phyloP scores from a whole-genome alignment of 1,140 invertebrate genomes.

The Aphis craccivora region DNA sequence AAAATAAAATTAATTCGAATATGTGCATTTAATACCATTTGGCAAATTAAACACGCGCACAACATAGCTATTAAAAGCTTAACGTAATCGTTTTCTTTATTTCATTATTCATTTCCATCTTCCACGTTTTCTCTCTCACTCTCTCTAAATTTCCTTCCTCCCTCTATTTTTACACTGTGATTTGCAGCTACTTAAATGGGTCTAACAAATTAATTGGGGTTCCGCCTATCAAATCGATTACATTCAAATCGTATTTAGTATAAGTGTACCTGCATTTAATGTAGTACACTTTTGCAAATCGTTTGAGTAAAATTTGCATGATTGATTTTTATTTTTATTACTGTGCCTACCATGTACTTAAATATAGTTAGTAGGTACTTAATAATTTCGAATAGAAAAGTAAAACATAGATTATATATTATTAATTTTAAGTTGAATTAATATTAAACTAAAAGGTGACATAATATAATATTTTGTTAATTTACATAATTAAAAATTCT shows the following conservation, averaged over 20 bases:
- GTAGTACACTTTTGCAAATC: background rate
- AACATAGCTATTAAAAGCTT: slow-evolving; percentile 53
- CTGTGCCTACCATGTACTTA: background rate
- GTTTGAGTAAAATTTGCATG: background rate
- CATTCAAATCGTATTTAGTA: slow-evolving; percentile 17
- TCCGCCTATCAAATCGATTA: slow-evolving; percentile 42
- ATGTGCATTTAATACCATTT: slow-evolving; percentile 56
- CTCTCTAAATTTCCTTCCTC: background rate
- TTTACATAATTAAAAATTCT: no score
- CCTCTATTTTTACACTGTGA: slow-evolving; percentile 48
- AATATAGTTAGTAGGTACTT: no score
- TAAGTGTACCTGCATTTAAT: slow-evolving; percentile 8
- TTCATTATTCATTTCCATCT: slow-evolving; percentile 51
- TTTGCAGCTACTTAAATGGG: slow-evolving; percentile 43
- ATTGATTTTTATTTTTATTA: background rate
- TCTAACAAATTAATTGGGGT: slow-evolving; percentile 53
- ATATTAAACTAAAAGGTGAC: no score
- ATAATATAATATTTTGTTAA: no score
- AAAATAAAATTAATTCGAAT: slow-evolving; percentile 48
- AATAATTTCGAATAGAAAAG: no score
- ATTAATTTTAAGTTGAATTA: no score
- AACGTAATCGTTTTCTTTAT: slow-evolving; percentile 54
- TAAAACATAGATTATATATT: no score
- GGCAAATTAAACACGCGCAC: slow-evolving; percentile 55
- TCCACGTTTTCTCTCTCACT: background rate